A percentile compares a stretch with the other conserved stretches of the same genome.
Evolutionary conservation across 1,140 invertebrate species (phyloP).

Genomic region (Antheraea pernyi): DNA sequence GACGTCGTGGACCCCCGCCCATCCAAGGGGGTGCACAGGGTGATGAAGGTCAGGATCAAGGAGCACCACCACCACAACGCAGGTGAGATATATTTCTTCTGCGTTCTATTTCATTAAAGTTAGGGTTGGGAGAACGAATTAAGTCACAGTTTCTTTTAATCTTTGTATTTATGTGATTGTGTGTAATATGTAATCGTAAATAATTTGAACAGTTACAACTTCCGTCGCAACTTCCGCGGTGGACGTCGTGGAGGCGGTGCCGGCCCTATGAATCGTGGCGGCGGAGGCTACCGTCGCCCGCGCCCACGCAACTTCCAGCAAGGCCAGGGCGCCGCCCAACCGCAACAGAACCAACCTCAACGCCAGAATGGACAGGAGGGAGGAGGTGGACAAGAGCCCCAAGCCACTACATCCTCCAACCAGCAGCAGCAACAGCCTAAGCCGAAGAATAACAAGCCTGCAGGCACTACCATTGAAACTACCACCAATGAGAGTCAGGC

Average conservation of each 20-base stretch:
- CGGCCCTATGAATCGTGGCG: conserved; percentile 62
- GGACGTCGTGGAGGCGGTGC: conserved; percentile 65
- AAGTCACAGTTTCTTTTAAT: too few species aligned
- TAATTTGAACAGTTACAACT: conserved; percentile 32
- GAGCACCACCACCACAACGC: conserved; percentile 62
- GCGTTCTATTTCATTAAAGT: too few species aligned
- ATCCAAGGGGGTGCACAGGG: conserved; percentile 60
- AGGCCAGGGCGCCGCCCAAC: conserved; percentile 22
- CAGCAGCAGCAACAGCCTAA: conserved; percentile 44
- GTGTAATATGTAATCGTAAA: too few species aligned
- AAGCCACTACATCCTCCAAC: conserved; percentile 41
- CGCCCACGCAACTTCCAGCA: conserved; percentile 56
- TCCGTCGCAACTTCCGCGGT: conserved; percentile 72
- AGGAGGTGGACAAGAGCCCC: conserved; percentile 12
- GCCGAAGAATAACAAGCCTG: conserved; percentile 49
- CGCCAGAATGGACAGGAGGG: conserved; percentile 42
- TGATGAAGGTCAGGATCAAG: conserved; percentile 59
- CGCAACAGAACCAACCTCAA: conserved; percentile 17
- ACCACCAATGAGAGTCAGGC: conserved; percentile 77
- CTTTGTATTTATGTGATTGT: background rate
- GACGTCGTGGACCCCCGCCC: conserved; percentile 56
- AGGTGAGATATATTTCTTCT: too few species aligned
- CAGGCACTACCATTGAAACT: conserved; percentile 60
- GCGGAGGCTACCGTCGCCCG: conserved; percentile 59
- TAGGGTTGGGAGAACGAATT: too few species aligned